Conservation (phyloP, 2,888 invertebrate species). For the Catocala nupta region DNA sequence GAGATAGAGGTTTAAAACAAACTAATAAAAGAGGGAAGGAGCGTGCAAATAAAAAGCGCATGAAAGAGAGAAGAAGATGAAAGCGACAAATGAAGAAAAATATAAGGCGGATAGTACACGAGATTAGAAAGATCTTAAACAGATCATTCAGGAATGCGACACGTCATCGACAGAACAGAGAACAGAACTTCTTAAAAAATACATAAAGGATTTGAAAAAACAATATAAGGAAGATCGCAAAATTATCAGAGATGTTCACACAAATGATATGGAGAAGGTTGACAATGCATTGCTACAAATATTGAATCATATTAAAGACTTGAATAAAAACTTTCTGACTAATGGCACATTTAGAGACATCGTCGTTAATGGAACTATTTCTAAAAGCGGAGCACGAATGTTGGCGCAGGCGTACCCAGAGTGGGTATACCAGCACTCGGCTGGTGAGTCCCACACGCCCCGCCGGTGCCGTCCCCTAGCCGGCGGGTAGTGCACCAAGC, state of each 20-base stretch:
- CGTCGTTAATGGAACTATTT: slow-evolving; percentile 68
- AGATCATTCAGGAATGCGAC: slow-evolving; percentile 70
- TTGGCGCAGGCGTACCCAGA: slow-evolving; percentile 72
- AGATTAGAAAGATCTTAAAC: slow-evolving; percentile 69
- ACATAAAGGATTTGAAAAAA: slow-evolving; percentile 69
- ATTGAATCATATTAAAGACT: slow-evolving; percentile 57
- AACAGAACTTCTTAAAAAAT: slow-evolving; percentile 69
- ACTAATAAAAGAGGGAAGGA: slow-evolving; percentile 19
- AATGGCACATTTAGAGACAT: slow-evolving; percentile 73
- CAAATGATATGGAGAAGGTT: slow-evolving; percentile 62
- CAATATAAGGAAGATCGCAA: slow-evolving; percentile 71
- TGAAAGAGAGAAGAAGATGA: slow-evolving; percentile 43
- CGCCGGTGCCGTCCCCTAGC: too few relatives aligned
- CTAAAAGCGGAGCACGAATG: slow-evolving; percentile 55
- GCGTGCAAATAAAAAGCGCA: slow-evolving; percentile 25
- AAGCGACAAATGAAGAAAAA: slow-evolving; percentile 69
- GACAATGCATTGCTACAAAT: slow-evolving; percentile 59
- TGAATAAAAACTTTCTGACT: slow-evolving; percentile 65
- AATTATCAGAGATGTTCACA: slow-evolving; percentile 69
- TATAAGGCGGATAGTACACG: slow-evolving; percentile 66
- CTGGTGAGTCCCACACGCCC: too few relatives aligned
- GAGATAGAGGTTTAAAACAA: slow-evolving; percentile 50
- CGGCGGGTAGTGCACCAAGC: too few relatives aligned
- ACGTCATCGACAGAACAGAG: slow-evolving; percentile 63
- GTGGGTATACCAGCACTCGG: too few relatives aligned